Evolutionary conservation across 1,140 invertebrate genomes (phyloP), one percentile per base, ranked within the genome.

Genomic region (Aplysia californica): DNA sequence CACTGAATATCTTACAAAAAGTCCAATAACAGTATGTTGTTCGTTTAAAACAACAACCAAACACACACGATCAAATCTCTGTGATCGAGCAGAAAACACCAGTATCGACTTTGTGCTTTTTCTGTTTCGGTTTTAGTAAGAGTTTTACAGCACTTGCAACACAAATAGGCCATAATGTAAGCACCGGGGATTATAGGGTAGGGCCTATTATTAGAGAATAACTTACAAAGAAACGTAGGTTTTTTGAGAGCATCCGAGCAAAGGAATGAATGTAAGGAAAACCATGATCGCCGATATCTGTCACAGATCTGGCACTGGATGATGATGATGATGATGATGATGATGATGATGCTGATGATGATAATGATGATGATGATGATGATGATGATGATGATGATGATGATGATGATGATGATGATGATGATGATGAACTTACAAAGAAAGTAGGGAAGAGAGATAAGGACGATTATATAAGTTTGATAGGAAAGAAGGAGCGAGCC

Each of bases 361-460:
- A n/a, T n/a, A n/a, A n/a, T n/a, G n/a, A n/a, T n/a, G n/a, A n/a
- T 72, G 55, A 58, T 64, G 23, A 72, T 72, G 50, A 72, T 72
- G 23, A 58, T 29, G 55, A 29, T 64, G n/a, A 72, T 72, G 33
- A 33, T 72, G 33, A 59, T 64, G 23, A 72, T 72, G 55, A 72
- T 59, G 36, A 0, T 56, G 38, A 59, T 0, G 0, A 38, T 70
- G 68, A 70, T 70, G 36, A 70, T 70, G 68, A 70, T 50, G 36
- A 59, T 23, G 68, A 55, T 70, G 38, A 70, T 70, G 68, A 55
- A 18, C 21, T 15, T 70, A n/a, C n/a, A n/a, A n/a, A n/a, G 68
- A 58, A 26, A 15, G 44, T 10, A 29, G 5, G 31, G 4, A 59
- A n/a, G n/a, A n/a, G n/a, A n/a, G n/a, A n/a, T n/a, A n/a, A n/a